Conservation (phyloP, 2,888 invertebrate species). For the Pristionchus maxplancki region DNA sequence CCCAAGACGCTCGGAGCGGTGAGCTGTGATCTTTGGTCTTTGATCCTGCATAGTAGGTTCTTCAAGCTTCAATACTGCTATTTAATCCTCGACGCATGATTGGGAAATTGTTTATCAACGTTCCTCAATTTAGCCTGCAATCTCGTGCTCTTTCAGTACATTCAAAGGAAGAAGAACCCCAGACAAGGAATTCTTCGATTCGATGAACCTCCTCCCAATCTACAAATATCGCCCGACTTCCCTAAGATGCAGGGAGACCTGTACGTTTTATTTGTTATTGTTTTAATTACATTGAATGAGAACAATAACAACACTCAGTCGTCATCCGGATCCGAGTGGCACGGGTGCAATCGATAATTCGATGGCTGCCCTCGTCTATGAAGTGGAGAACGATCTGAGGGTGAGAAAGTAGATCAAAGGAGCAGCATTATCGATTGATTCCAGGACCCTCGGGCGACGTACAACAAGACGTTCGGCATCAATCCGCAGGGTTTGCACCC, state of each 20-base stretch:
- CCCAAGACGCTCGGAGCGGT: slow-evolving; percentile 35
- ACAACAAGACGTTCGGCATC: not conserved
- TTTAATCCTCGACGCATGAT: too few relatives aligned
- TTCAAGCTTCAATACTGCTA: too few relatives aligned
- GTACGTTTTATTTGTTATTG: not conserved
- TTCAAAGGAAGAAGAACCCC: not conserved
- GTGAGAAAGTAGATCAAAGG: not conserved
- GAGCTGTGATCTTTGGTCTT: not conserved
- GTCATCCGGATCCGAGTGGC: not conserved
- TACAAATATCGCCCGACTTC: not conserved
- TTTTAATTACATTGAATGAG: too few relatives aligned
- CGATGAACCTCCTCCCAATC: slow-evolving; percentile 7
- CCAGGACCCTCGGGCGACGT: not conserved
- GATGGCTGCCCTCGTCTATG: not conserved
- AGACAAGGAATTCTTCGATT: not conserved
- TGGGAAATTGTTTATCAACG: too few relatives aligned
- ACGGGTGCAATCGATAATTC: not conserved
- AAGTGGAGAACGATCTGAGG: slow-evolving; percentile 10
- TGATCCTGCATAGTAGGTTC: not conserved
- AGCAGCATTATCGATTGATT: not conserved
- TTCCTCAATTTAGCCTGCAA: too few relatives aligned
- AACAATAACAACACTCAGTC: not conserved
- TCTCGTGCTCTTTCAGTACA: slow-evolving; percentile 38
- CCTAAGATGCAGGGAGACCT: not conserved
- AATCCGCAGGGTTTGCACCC: slow-evolving; percentile 1